Evolutionary conservation across 2,888 invertebrate genomes (phyloP).

Genomic region (Ceramica pisi): DNA sequence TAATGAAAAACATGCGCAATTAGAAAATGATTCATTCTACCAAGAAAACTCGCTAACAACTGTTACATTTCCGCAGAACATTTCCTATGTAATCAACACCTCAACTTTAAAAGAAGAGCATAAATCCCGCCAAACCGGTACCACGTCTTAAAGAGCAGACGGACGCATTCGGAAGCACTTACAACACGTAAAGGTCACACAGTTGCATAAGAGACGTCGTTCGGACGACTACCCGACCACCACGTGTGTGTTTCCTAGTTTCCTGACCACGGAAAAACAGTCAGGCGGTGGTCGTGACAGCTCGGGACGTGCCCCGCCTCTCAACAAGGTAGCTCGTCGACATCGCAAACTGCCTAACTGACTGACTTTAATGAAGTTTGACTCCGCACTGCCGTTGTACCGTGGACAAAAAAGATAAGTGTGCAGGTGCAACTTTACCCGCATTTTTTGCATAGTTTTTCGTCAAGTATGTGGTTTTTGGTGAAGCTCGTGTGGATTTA

Average conservation of each 20-base stretch:
- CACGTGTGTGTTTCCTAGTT: slow-evolving; percentile 79
- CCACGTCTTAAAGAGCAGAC: slow-evolving; percentile 18
- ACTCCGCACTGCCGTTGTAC: slow-evolving; percentile 68
- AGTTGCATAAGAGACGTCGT: slow-evolving; percentile 73
- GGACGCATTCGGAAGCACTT: slow-evolving; percentile 40
- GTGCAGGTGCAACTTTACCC: slow-evolving; percentile 11
- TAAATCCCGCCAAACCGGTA: slow-evolving; percentile 2
- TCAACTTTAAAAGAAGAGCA: not conserved
- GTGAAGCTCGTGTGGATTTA: not conserved
- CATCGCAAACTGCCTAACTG: slow-evolving; percentile 79
- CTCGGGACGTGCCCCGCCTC: slow-evolving; percentile 80
- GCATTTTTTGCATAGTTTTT: not conserved
- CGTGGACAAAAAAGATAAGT: slow-evolving; percentile 25
- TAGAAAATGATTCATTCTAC: not conserved
- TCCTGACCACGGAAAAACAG: slow-evolving; percentile 83
- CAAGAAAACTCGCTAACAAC: not conserved
- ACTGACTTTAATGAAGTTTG: slow-evolving; percentile 80
- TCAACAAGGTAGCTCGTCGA: slow-evolving; percentile 70
- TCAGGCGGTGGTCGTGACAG: slow-evolving; percentile 73
- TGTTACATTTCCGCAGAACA: slow-evolving; percentile 1
- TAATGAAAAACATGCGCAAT: not conserved
- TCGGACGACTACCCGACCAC: slow-evolving; percentile 36
- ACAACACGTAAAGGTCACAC: slow-evolving; percentile 66
- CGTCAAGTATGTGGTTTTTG: slow-evolving; percentile 4
- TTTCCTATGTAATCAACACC: not conserved